A percentile compares a stretch with the other conserved stretches of the same genome.
Evolutionary conservation across 2,797 vertebrate species (phyloP).

Genomic region (Sebastolobus alascanus): DNA sequence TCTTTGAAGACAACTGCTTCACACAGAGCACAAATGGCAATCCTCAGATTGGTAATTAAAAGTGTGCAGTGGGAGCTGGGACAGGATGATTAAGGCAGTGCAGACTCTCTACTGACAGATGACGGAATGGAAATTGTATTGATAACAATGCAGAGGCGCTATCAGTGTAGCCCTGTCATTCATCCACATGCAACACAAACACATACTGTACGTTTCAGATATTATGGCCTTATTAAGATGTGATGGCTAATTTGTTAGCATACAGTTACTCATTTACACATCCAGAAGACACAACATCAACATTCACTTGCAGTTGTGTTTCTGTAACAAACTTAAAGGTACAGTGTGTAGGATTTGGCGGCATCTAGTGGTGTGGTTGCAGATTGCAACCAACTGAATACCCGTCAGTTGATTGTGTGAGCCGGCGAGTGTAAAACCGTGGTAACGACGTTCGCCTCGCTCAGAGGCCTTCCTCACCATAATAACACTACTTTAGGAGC

Average conservation of each 20-base stretch:
- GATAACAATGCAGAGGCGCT: constrained; percentile 28
- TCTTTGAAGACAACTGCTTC: constrained; percentile 66
- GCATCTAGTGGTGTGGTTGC: too few relatives aligned
- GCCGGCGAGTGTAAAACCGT: too few relatives aligned
- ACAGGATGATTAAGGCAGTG: constrained; percentile 60
- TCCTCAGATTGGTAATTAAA: constrained; percentile 70
- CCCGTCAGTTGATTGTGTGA: too few relatives aligned
- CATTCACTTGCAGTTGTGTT: not conserved
- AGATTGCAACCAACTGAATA: too few relatives aligned
- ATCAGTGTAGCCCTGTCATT: constrained; percentile 5
- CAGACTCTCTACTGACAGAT: constrained; percentile 25
- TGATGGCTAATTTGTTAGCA: not conserved
- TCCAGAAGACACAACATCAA: not conserved
- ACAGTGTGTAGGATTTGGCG: too few relatives aligned
- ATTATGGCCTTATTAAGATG: not conserved
- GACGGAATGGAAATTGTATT: constrained; percentile 42
- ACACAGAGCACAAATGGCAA: constrained; percentile 46
- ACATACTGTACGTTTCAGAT: not conserved
- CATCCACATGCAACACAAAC: not conserved
- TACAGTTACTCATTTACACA: not conserved
- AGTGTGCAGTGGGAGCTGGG: constrained; percentile 50
- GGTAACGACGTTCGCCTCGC: too few relatives aligned
- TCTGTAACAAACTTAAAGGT: not conserved
- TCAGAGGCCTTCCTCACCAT: too few relatives aligned
- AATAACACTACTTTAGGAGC: too few relatives aligned